These are phyloP conservation scores for Tenthredo distinguenda DNA, from an alignment of 2,888 invertebrate species.

Conservation along the genomic window DNA sequence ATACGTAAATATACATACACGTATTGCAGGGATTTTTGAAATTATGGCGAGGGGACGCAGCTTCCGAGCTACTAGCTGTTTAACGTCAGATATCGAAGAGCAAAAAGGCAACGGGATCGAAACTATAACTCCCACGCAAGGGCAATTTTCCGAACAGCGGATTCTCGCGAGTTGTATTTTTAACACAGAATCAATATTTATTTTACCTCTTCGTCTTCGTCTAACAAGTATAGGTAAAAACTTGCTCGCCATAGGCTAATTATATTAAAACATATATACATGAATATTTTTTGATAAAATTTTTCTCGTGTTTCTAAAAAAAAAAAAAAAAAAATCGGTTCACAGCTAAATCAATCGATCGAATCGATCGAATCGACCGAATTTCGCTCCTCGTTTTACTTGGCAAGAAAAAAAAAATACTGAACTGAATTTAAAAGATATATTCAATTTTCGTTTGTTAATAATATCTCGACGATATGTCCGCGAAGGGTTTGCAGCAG, in stretches of 20 bases:
- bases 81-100: too few species aligned
- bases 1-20: too few species aligned
- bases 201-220: not conserved
- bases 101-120: not conserved
- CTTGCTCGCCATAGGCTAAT: not conserved
- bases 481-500: not conserved
- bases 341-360: not conserved
- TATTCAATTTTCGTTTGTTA: not conserved
- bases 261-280: not conserved
- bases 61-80: too few species aligned
- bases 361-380: not conserved
- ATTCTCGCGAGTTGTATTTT: slow-evolving; percentile 63
- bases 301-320: too few species aligned
- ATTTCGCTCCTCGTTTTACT: not conserved
- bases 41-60: too few species aligned
- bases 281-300: too few species aligned
- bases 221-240: not conserved
- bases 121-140: slow-evolving; percentile 30
- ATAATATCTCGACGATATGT: not conserved
- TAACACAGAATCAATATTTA: slow-evolving; percentile 63
- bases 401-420: not conserved
- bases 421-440: not conserved
- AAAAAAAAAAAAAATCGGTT: not conserved
- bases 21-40: too few species aligned
- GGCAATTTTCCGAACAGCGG: slow-evolving; percentile 38